Base-by-base conservation (phyloP, 2,888 invertebrate species). In the Melitaea athalia region DNA sequence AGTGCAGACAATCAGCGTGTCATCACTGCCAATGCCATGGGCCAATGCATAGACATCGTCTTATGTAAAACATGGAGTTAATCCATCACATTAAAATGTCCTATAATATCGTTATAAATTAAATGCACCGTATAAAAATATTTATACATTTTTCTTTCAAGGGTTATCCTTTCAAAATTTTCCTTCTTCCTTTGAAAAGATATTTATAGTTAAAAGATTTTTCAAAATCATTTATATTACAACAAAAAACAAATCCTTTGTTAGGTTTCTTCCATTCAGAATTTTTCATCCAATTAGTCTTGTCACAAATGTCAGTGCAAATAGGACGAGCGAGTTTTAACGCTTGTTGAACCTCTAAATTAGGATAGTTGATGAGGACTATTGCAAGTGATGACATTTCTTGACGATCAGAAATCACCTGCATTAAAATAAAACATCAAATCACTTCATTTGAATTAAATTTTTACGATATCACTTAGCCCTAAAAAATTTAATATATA, bases 301-400 rank as follows among this genome's bases (percentile, higher is more conserved):
- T 11, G 3, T 73, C 17, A 67, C 88, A 89, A 3, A 87, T 78
- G 52, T 89, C 85, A 0, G 10, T 63, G 68, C 89, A 89, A 0
- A 76, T 74, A 14, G 11, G 3, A 14, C 5, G 14, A 5, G 81
- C 71, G n/a, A 83, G 72, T 0, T 53, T 14, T 0, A 11, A 3
- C 0, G 74, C 79, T 0, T 84, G 78, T 0, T 57, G 3, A 8
- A 53, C 7, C 0, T 67, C 71, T 49, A 88, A 63, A 15, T 84
- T 81, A 0, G 88, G 87, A 42, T 84, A 73, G 66, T 89, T 89
- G 0, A 89, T 70, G 70, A 88, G 86, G 8, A 89, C 74, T 14
- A 89, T 82, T 0, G 83, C 89, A 0, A 89, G 59, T 0, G 86
- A 83, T 8, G 79, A 67, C 5, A 64, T 42, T 0, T 78, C 74